Base-by-base conservation (phyloP, 2,113 vertebrate genomes). In the Regulus satrapa region DNA sequence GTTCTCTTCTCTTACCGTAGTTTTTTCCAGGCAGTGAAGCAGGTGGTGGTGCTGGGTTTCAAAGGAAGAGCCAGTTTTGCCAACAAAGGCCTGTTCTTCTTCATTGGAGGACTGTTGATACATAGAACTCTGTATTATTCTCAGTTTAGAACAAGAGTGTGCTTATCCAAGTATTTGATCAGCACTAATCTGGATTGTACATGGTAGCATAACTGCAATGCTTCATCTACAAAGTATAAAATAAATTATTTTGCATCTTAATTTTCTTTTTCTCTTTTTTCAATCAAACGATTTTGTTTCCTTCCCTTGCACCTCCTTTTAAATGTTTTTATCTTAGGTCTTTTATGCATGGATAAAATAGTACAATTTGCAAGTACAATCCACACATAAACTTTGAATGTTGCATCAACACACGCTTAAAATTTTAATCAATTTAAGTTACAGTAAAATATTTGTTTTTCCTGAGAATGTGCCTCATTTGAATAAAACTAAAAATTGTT, bases 11-110 rank as follows among this genome's bases (percentile, higher is more conserved):
- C 99, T 98, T 98, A 99, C 99, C 97, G 99, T 99, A 69, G 99
- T 99, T 97, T 99, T 99, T 98, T 99, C 99, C 95, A 99, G 98
- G 97, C 99, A 99, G 97, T 99, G 99, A 93, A 99, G 98, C 73
- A 99, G 98, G 97, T 99, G 99, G 94, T 99, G 98, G 81, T 99
- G 99, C 52, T 99, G 99, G 18, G 98, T 98, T 95, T 99, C 98
- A 67, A 99, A 99, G 94, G 95, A 98, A 56, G 98, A 98, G 96
- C 98, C 98, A 56, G 98, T 94, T 96, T 99, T 99, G 92, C 97
- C 98, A 95, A 99, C 98, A 98, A 99, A 98, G 29, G 98, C 98
- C 77, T 99, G 98, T 79, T 99, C 99, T 20, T 99, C 99, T 91
- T 99, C 99, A 92, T 97, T 98, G 4, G 98, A 99, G 21, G 98